Evolutionary conservation across 2,797 vertebrate species (phyloP).

Genomic region (Pteronotus mesoamericanus): DNA sequence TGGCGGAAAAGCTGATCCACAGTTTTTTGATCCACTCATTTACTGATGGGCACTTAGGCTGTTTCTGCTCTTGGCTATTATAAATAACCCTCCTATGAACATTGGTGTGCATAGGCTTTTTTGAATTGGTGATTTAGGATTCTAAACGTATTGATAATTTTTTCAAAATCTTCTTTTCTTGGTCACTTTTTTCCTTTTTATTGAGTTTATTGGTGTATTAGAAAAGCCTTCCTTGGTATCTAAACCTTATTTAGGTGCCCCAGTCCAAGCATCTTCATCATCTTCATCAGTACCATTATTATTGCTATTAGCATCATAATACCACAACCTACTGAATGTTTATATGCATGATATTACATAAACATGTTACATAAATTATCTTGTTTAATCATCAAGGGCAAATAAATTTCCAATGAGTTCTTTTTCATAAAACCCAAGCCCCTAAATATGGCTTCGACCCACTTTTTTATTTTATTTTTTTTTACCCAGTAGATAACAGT

Average conservation of each 20-base stretch:
- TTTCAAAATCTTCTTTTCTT: neutral
- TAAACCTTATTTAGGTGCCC: neutral
- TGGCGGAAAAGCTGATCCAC: no score
- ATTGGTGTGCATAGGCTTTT: no score
- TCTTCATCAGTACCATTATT: neutral
- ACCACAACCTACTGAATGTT: neutral
- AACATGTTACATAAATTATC: neutral
- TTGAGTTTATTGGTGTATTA: neutral
- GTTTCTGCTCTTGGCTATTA: no score
- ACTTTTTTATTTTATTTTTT: neutral
- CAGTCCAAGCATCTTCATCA: neutral
- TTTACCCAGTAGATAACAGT: neutral
- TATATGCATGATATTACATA: neutral
- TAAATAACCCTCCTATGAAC: no score
- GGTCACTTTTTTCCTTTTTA: neutral
- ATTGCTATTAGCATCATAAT: neutral
- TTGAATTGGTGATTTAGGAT: no score
- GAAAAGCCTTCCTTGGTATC: neutral
- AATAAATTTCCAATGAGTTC: neutral
- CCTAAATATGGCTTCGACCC: neutral
- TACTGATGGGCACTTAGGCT: no score
- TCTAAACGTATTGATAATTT: neutral
- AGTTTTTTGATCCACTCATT: no score
- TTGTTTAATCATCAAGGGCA: neutral
- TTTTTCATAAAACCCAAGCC: neutral